Percentiles rank a stretch among this genome's conserved stretches.
phyloP scores from a whole-genome alignment of 2,888 invertebrate genomes.

The Oscheius myriophilus region DNA sequence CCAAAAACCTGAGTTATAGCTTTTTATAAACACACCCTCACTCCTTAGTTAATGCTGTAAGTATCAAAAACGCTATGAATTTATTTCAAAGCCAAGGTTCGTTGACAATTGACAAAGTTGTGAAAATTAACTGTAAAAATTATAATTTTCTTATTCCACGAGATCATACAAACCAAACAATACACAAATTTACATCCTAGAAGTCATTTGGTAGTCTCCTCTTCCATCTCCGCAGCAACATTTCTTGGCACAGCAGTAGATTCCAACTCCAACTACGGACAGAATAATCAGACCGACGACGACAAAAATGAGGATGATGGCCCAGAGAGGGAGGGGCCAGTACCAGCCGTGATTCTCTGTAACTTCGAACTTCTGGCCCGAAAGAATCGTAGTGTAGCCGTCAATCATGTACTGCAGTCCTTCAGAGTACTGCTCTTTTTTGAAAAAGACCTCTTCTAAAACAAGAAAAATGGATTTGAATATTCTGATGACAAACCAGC shows the following conservation, averaged over 20 bases:
- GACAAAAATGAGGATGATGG: conserved; percentile 19
- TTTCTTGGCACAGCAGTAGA: conserved; percentile 19
- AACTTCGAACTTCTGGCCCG: conserved; percentile 15
- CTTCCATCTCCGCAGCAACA: conserved; percentile 24
- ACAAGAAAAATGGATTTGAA: neutral
- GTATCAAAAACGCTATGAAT: too few species aligned
- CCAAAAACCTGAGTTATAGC: too few species aligned
- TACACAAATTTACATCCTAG: conserved; percentile 16
- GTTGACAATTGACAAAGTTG: too few species aligned
- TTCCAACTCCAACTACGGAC: conserved; percentile 6
- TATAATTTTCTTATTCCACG: neutral
- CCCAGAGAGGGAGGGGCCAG: conserved; percentile 27
- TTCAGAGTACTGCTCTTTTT: conserved; percentile 8
- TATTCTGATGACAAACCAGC: conserved; percentile 13
- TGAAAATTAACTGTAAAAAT: neutral
- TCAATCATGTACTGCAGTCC: conserved; percentile 24
- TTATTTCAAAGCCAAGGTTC: too few species aligned
- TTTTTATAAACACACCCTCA: too few species aligned
- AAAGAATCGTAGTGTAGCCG: conserved; percentile 9
- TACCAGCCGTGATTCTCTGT: conserved; percentile 25
- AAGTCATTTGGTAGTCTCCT: conserved; percentile 26
- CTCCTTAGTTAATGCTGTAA: too few species aligned
- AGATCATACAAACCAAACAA: conserved; percentile 12
- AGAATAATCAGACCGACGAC: conserved; percentile 18
- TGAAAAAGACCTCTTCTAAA: conserved; percentile 18